Evolutionary conservation across 2,888 invertebrate species (phyloP).

Genomic region (Horisme vitalbata): DNA sequence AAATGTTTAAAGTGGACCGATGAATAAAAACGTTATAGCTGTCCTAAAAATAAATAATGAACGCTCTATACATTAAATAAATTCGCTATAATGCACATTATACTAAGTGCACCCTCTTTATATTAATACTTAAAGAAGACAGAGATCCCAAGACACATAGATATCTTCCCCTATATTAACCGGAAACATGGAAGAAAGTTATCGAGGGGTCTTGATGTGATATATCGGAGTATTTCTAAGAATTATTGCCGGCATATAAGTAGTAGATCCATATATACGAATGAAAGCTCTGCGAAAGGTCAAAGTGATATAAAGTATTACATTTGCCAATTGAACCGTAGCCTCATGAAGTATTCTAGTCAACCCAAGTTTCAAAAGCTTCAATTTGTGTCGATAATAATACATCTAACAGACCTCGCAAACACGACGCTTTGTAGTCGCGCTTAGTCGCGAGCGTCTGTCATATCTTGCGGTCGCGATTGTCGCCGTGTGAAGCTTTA

Average conservation of each 20-base stretch:
- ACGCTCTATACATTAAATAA: constrained; percentile 1
- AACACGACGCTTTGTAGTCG: too few relatives aligned
- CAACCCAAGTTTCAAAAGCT: too few relatives aligned
- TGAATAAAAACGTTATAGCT: too few relatives aligned
- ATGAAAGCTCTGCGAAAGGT: constrained; percentile 29
- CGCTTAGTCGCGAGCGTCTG: too few relatives aligned
- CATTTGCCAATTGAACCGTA: constrained; percentile 2
- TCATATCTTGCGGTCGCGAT: too few relatives aligned
- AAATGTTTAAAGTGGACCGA: too few relatives aligned
- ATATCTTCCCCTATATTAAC: constrained; percentile 23
- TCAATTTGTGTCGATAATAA: too few relatives aligned
- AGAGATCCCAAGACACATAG: constrained; percentile 24
- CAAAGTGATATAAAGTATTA: constrained; percentile 24
- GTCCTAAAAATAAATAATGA: too few relatives aligned
- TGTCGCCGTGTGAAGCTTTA: too few relatives aligned
- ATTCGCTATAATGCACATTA: constrained; percentile 13
- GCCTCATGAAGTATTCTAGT: not conserved
- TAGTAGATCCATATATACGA: constrained; percentile 49
- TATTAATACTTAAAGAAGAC: constrained; percentile 19
- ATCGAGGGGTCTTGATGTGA: constrained; percentile 66
- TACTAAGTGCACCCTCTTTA: constrained; percentile 12
- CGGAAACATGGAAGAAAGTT: constrained; percentile 54
- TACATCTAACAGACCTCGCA: too few relatives aligned
- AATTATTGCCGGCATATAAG: constrained; percentile 64
- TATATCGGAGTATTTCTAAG: constrained; percentile 67